A percentile compares a stretch with the other conserved stretches of the same genome.
Evolutionary conservation across 2,113 vertebrate genomes (phyloP).

Genomic region (Pteronura brasiliensis): DNA sequence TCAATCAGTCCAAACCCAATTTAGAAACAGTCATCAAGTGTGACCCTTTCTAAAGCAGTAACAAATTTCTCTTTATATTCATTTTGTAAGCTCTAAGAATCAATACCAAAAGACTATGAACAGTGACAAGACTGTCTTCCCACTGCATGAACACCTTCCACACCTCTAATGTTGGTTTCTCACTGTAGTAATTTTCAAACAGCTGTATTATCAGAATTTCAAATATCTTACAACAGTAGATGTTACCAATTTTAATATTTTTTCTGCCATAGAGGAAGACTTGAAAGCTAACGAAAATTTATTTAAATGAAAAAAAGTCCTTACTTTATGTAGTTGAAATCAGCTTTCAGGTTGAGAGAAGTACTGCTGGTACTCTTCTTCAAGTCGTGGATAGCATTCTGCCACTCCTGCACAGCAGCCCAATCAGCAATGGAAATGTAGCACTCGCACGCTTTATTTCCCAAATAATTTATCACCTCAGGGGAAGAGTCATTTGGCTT

Average conservation of each 20-base stretch:
- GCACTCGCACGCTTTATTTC: conserved; percentile 96
- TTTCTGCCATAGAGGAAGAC: not conserved
- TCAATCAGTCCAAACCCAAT: not conserved
- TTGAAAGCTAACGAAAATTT: not conserved
- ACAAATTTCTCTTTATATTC: not conserved
- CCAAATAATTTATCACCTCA: conserved; percentile 95
- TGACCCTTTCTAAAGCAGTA: not conserved
- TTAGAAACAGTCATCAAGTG: not conserved
- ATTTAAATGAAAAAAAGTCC: conserved; percentile 21
- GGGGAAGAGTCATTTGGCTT: conserved; percentile 93
- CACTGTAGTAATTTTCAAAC: not conserved
- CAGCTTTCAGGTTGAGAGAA: conserved; percentile 91
- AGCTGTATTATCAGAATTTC: not conserved
- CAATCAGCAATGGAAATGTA: conserved; percentile 95
- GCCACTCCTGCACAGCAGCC: conserved; percentile 96
- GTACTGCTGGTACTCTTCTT: conserved; percentile 91
- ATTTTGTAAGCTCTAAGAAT: not conserved
- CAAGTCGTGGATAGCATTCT: conserved; percentile 88
- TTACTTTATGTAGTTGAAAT: conserved; percentile 97
- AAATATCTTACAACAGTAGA: not conserved
- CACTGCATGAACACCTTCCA: not conserved
- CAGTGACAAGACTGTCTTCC: not conserved
- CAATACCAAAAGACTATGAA: not conserved
- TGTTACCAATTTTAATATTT: not conserved
- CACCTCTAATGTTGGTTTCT: not conserved